phyloP scores from a whole-genome alignment of 2,888 invertebrate species.

The Argyra leucocephala region DNA sequence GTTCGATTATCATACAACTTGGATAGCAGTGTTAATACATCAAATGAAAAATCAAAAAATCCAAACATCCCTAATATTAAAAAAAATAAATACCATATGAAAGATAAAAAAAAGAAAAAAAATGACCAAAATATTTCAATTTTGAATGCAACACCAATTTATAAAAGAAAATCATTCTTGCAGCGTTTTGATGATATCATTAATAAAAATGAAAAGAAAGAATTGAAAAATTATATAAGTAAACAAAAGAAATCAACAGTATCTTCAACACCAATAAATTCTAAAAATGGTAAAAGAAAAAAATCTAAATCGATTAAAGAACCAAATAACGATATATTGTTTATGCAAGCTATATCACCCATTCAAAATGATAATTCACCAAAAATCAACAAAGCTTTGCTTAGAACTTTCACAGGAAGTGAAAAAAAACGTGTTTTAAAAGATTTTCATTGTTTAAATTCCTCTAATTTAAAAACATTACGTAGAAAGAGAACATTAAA shows the following conservation, averaged over 20 bases:
- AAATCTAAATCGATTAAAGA: neutral
- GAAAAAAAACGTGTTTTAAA: neutral
- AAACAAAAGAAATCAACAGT: neutral
- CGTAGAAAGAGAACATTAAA: neutral
- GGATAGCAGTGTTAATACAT: neutral
- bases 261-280: neutral
- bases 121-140: neutral
- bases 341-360: neutral
- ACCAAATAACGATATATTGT: neutral
- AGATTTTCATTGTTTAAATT: neutral
- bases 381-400: neutral
- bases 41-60: neutral
- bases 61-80: no score
- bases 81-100: no score
- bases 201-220: neutral
- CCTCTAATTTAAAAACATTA: neutral
- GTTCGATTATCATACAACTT: neutral
- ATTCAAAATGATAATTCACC: neutral
- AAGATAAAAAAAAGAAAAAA: no score
- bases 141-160: neutral
- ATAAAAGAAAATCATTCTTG: neutral
- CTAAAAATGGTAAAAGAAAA: neutral
- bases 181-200: neutral
- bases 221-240: neutral
- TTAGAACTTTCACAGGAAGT: neutral